These are phyloP conservation scores for Turritopsis rubra DNA, from an alignment of 30 jellyfish, hydroid and myxozoan genomes.

Conservation along the genomic window DNA sequence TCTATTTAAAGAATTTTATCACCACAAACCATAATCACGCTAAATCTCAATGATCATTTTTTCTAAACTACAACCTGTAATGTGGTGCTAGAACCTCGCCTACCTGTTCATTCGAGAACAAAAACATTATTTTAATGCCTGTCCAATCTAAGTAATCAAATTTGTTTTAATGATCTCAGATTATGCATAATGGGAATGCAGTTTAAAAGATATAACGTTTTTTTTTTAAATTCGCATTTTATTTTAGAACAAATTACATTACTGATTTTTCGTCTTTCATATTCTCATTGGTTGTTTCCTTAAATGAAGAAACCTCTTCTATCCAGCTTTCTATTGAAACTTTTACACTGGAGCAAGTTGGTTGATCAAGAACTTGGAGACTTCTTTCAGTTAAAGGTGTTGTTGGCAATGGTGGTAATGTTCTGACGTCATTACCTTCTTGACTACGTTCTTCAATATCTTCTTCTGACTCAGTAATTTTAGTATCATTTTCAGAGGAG, in stretches of 20 bases:
- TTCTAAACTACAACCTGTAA: neutral
- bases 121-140: too few relatives aligned
- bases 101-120: neutral
- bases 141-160: too few relatives aligned
- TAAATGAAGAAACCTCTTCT: neutral
- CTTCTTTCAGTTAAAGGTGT: neutral
- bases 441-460: neutral
- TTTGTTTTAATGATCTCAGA: too few relatives aligned
- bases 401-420: neutral
- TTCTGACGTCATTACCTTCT: neutral
- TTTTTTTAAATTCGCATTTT: neutral
- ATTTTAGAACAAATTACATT: too few relatives aligned
- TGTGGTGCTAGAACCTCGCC: neutral
- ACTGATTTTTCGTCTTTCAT: neutral
- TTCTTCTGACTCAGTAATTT: neutral
- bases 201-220: too few relatives aligned
- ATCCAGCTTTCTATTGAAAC: neutral
- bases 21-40: neutral
- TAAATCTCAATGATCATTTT: neutral
- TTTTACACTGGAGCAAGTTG: neutral
- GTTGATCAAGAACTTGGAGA: neutral
- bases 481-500: neutral
- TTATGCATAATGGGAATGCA: too few relatives aligned
- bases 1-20: neutral
- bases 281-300: neutral